Percentiles rank a stretch among this genome's conserved stretches.
Evolutionary conservation across 2,113 vertebrate species (phyloP).

Genomic region (Romanogobio albipinnatus): DNA sequence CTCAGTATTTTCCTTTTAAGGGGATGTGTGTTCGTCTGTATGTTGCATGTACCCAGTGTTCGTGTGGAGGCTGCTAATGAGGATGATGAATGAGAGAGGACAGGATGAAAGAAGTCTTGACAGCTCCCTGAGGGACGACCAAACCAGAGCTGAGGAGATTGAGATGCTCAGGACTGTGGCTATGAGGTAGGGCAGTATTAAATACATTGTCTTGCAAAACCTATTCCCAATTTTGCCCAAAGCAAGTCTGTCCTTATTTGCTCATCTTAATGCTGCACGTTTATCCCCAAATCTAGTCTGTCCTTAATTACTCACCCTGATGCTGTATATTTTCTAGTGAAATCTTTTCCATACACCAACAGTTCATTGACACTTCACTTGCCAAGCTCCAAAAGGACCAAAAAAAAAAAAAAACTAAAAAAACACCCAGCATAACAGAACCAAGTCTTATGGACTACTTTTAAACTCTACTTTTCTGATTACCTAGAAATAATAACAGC

Average conservation of each 20-base stretch:
- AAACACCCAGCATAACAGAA: background rate
- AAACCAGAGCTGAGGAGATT: conserved; percentile 20
- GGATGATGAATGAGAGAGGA: conserved; percentile 69
- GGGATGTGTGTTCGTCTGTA: conserved; percentile 51
- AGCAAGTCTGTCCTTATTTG: background rate
- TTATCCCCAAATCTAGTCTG: background rate
- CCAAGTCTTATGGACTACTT: background rate
- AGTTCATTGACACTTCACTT: background rate
- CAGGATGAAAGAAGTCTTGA: conserved; percentile 43
- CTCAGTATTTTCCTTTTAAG: background rate
- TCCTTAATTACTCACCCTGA: background rate
- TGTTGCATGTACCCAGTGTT: conserved; percentile 59
- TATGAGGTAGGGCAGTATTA: background rate
- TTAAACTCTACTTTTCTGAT: too few species aligned
- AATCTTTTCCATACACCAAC: background rate
- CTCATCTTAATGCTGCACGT: background rate
- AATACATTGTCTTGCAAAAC: background rate
- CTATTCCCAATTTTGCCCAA: background rate
- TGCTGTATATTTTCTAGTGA: background rate
- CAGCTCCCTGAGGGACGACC: conserved; percentile 29
- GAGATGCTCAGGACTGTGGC: background rate
- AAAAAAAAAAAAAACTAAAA: background rate
- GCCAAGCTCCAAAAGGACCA: background rate
- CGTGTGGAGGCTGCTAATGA: conserved; percentile 63
- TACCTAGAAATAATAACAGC: too few species aligned